phyloP scores from a whole-genome alignment of 2,113 vertebrate species.

The Syrmaticus mikado region DNA sequence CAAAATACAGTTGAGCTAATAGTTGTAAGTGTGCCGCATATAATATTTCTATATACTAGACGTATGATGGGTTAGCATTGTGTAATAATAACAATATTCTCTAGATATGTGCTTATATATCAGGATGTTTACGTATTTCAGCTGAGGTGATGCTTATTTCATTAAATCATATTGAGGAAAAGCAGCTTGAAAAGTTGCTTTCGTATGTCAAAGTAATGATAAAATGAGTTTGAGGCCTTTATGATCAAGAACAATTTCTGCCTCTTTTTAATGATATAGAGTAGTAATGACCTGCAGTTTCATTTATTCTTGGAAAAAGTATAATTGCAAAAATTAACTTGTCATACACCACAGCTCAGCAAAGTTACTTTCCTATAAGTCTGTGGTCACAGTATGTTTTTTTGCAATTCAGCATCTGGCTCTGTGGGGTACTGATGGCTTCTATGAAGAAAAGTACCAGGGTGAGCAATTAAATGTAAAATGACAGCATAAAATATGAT shows the following conservation, averaged over 20 bases:
- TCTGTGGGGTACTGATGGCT: conserved; percentile 89
- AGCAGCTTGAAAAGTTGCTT: conserved; percentile 74
- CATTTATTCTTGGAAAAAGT: conserved; percentile 85
- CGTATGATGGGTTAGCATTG: conserved; percentile 6
- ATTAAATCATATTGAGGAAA: conserved; percentile 65
- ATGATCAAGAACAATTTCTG: conserved; percentile 73
- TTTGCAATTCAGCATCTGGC: conserved; percentile 87
- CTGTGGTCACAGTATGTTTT: conserved; percentile 86
- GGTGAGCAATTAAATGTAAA: conserved; percentile 88
- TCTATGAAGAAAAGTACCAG: conserved; percentile 85
- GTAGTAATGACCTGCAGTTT: conserved; percentile 79
- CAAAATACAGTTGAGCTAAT: conserved; percentile 43
- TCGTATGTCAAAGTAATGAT: conserved; percentile 71
- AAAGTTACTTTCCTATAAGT: conserved; percentile 83
- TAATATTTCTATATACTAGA: conserved; percentile 21
- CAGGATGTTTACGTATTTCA: conserved; percentile 63
- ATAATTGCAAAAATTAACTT: conserved; percentile 88
- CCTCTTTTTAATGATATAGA: conserved; percentile 78
- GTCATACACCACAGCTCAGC: conserved; percentile 84
- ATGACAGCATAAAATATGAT: conserved; percentile 91
- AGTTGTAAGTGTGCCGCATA: conserved; percentile 19
- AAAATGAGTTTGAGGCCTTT: conserved; percentile 74
- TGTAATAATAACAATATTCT: conserved; percentile 44
- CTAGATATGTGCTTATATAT: conserved; percentile 37
- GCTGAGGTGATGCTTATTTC: conserved; percentile 69